These are phyloP conservation scores for Puma concolor DNA, from an alignment of 2,113 vertebrate species.

Conservation along the genomic window DNA sequence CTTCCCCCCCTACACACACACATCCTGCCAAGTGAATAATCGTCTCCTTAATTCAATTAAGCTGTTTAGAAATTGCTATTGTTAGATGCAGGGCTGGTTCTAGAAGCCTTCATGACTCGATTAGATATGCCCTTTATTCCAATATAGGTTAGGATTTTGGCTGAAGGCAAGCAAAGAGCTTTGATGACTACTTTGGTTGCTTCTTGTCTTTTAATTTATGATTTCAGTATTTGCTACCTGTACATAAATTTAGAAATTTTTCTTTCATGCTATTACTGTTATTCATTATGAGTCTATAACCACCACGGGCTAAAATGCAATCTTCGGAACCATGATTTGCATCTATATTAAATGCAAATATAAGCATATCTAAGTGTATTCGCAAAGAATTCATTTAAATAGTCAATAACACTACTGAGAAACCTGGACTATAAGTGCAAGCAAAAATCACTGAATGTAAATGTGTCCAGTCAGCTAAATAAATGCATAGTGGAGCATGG, in stretches of 20 bases:
- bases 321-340: slow-evolving; percentile 21
- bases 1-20: neutral
- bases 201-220: neutral
- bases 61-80: slow-evolving; percentile 59
- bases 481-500: neutral
- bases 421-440: neutral
- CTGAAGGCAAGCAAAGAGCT: neutral
- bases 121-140: neutral
- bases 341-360: slow-evolving; percentile 53
- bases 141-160: neutral
- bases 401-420: neutral
- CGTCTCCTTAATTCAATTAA: slow-evolving; percentile 74
- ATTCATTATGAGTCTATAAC: neutral
- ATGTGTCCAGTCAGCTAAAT: neutral
- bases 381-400: slow-evolving; percentile 51
- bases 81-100: slow-evolving; percentile 41
- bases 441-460: neutral
- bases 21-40: slow-evolving; percentile 70
- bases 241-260: neutral
- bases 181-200: neutral
- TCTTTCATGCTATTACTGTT: neutral
- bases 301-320: slow-evolving; percentile 1
- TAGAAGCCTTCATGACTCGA: neutral
- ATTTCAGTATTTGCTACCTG: neutral
- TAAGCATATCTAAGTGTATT: slow-evolving; percentile 16